Base-by-base conservation (phyloP, 1,140 invertebrate genomes). In the Agraylea sexmaculata region DNA sequence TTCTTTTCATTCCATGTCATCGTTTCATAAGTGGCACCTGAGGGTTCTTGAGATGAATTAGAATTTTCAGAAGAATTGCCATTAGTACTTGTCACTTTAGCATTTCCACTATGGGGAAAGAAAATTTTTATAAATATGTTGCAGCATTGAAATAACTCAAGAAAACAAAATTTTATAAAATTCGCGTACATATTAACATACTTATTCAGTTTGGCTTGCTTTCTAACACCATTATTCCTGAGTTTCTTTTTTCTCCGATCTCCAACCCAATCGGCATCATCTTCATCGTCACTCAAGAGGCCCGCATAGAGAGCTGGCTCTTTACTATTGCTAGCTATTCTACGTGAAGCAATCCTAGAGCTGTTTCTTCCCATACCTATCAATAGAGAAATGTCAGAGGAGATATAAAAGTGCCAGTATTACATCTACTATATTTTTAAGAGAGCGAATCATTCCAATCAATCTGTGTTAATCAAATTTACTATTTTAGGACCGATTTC, bases 341-440 rank as follows among this genome's bases (percentile, higher is more conserved):
- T 69, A 2, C 85, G 68, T 29, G 83, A 89, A 0, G 88, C 88
- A 37, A 90, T 86, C n/a, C 88, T 70, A 0, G 85, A 89, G 50
- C 84, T 88, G 47, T 87, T 90, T 13, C 87, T 68, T 0, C 87
- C 87, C 85, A 90, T 89, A 5, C 73, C 61, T 64, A 29, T n/a
- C n/a, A n/a, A n/a, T n/a, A n/a, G n/a, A n/a, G n/a, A n/a, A n/a
- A n/a, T n/a, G n/a, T n/a, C n/a, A n/a, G n/a, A n/a, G n/a, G n/a
- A n/a, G n/a, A n/a, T n/a, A n/a, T n/a, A n/a, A n/a, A n/a, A n/a
- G n/a, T n/a, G n/a, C n/a, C n/a, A n/a, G n/a, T n/a, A n/a, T n/a
- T n/a, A n/a, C n/a, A n/a, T n/a, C n/a, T n/a, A n/a, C n/a, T n/a
- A n/a, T n/a, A n/a, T n/a, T n/a, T n/a, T n/a, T n/a, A n/a, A n/a